Percentiles rank a stretch among this genome's conserved stretches.
These are phyloP conservation scores for Hemitrygon akajei DNA, from an alignment of 2,797 vertebrate species.

Conservation along the genomic window DNA sequence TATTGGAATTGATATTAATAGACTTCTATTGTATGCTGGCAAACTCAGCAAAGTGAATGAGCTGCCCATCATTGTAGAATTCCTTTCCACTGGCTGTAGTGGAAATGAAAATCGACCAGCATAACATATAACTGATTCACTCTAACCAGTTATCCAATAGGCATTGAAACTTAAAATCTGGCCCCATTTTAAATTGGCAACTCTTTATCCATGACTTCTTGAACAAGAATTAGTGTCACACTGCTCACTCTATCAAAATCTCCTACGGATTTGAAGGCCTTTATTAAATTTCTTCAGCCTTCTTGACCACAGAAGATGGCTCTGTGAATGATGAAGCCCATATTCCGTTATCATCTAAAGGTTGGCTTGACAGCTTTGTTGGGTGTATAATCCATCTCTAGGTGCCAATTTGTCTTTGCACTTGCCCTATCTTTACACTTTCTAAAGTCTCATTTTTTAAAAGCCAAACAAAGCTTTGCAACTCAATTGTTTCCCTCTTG, in stretches of 20 bases:
- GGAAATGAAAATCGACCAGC: neutral
- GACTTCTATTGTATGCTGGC: neutral
- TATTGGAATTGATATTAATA: neutral
- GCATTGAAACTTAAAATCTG: neutral
- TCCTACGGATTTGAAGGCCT: neutral
- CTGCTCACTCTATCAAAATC: neutral
- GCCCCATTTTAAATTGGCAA: neutral
- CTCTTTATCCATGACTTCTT: neutral
- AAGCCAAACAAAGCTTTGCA: neutral
- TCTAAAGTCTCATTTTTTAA: neutral
- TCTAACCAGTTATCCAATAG: neutral
- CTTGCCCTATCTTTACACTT: neutral
- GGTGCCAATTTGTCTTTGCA: neutral
- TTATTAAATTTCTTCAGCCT: neutral
- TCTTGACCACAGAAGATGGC: neutral
- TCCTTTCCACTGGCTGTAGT: neutral
- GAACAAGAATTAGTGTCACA: neutral
- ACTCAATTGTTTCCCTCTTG: neutral
- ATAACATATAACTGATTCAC: neutral
- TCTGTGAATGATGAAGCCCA: neutral
- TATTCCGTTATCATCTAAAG: neutral
- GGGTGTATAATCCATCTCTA: neutral
- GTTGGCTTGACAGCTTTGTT: neutral
- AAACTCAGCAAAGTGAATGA: neutral
- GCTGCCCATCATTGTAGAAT: neutral